Base-by-base conservation (phyloP, 2,797 vertebrate genomes). In the Neosilurus hyrtlii region DNA sequence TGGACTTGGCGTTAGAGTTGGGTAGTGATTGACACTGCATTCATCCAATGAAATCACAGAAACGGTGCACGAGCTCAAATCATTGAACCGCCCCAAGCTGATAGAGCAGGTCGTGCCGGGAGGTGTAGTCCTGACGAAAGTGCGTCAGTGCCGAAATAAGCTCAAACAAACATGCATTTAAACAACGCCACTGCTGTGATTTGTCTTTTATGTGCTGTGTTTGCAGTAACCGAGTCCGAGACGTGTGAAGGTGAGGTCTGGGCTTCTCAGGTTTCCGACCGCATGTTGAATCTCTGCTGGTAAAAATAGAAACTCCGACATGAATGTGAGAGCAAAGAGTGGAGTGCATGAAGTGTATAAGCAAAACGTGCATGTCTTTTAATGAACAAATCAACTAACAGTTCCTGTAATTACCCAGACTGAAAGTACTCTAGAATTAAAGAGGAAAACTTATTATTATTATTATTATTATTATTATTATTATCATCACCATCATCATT, bases 201-300 rank as follows among this genome's bases (percentile, higher is more conserved):
- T 63, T 88, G 92, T 67, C 70, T 89, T 81, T 81, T 90, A 52
- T 87, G 77, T 78, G 74, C 84, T 26, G 51, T 88, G 78, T 67
- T 87, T 5, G 70, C 88, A 73, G 51, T 87, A 52, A 88, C 88
- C 71, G 79, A 81, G 43, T 87, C 89, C 68, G 86, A 82, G 24
- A 82, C 89, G 81, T 94, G 93, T 89, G 91, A 93, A 93, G 93
- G 93, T 94, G 85, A 92, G 91, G 81, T 6, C 6, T 30, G 51
- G 62, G 37, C 61, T 54, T 70, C 63, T 85, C 73, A 62, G 62
- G 56, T 86, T 88, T 84, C 57, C 18, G 67, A 43, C 61, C 35
- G 86, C 75, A 80, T 82, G 84, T 6, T 78, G 59, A 62, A 8
- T 72, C 74, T 65, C 57, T 22, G 37, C 75, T 72, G 88, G 82